Conservation (phyloP, 1,140 invertebrate species). For the Acromyrmex charruanus region DNA sequence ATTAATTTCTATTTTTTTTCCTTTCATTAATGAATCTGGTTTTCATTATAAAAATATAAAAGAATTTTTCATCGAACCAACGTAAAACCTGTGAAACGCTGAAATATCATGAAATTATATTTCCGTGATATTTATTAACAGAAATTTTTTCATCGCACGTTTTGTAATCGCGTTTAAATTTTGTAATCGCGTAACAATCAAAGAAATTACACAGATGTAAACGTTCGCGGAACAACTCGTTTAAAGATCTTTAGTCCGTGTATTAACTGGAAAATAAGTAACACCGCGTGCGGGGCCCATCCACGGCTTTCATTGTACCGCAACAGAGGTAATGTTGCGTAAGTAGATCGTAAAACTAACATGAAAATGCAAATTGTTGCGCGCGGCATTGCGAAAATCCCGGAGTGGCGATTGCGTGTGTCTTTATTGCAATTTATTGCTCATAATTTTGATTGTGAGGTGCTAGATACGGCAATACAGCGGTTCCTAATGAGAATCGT, state of each 20-base stretch:
- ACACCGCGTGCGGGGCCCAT: not conserved
- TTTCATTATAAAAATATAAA: not conserved
- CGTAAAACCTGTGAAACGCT: not conserved
- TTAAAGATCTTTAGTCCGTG: not conserved
- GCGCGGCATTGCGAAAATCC: constrained; percentile 45
- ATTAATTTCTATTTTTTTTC: constrained; percentile 17
- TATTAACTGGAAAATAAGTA: constrained; percentile 45
- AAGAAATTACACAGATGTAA: constrained; percentile 15
- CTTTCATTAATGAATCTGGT: not conserved
- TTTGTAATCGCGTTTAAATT: not conserved
- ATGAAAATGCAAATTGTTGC: constrained; percentile 60
- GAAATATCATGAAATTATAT: not conserved
- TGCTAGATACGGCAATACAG: constrained; percentile 52
- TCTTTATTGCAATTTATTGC: constrained; percentile 68
- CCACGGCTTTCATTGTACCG: constrained; percentile 25
- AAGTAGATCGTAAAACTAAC: constrained; percentile 63
- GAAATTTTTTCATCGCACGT: not conserved
- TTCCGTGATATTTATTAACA: not conserved
- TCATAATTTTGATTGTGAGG: constrained; percentile 58
- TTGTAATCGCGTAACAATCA: not conserved
- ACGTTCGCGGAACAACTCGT: not conserved
- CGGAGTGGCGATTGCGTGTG: constrained; percentile 44
- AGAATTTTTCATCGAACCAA: constrained; percentile 15
- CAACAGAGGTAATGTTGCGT: constrained; percentile 55
- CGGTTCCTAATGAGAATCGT: constrained; percentile 48